Evolutionary conservation across 2,888 invertebrate genomes (phyloP).

Genomic region (Aproaerema taeniolella): DNA sequence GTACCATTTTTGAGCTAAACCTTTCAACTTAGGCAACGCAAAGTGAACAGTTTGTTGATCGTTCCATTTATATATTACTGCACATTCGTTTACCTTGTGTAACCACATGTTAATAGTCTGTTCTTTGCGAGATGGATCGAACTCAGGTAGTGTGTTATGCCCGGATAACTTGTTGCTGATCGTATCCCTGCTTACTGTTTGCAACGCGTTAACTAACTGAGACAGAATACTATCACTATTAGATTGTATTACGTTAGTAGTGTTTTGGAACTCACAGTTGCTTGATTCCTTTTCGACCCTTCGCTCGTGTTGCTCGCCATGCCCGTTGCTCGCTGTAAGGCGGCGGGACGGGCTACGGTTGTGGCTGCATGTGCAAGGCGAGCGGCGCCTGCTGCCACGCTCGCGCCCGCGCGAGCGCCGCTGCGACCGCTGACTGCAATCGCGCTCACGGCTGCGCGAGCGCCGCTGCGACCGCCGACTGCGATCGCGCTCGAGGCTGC

Average conservation of each 20-base stretch:
- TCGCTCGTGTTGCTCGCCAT: too few relatives aligned
- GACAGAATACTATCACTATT: not conserved
- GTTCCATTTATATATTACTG: slow-evolving; percentile 7
- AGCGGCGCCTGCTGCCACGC: not conserved
- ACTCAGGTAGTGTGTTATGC: slow-evolving; percentile 2
- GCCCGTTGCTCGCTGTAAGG: not conserved
- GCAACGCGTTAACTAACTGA: not conserved
- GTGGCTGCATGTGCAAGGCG: not conserved
- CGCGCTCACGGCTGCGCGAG: not conserved
- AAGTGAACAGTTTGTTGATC: slow-evolving; percentile 10
- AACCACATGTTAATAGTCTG: slow-evolving; percentile 6
- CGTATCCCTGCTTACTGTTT: not conserved
- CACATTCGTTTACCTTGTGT: slow-evolving; percentile 8
- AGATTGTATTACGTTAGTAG: not conserved
- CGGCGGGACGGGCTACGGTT: not conserved
- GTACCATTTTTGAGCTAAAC: slow-evolving; percentile 12
- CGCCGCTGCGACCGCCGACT: not conserved
- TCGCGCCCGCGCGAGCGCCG: not conserved
- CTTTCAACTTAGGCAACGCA: slow-evolving; percentile 9
- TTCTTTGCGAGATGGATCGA: slow-evolving; percentile 1
- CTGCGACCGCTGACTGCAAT: not conserved
- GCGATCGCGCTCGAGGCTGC: not conserved
- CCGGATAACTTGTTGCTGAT: not conserved
- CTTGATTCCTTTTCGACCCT: not conserved
- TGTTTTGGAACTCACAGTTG: not conserved